A percentile compares a stretch with the other conserved stretches of the same genome.
These are phyloP conservation scores for Recurvirostra avosetta DNA, from an alignment of 2,113 vertebrate genomes.

Conservation along the genomic window DNA sequence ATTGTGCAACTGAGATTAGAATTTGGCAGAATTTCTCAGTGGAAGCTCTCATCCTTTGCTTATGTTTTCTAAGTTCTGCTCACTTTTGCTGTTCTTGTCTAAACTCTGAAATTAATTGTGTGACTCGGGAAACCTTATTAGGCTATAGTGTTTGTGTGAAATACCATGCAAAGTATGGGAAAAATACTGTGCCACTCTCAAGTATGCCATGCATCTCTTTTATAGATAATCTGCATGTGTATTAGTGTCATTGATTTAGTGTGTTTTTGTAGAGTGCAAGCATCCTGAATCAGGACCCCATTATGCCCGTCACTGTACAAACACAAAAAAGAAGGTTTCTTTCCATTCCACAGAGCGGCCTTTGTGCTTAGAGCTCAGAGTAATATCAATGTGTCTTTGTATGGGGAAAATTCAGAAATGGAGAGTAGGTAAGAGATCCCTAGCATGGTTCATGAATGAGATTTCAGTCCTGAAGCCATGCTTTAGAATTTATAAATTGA, in stretches of 20 bases:
- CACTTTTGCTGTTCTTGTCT: neutral
- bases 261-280: constrained; percentile 53
- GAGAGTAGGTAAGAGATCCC: constrained; percentile 58
- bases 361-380: constrained; percentile 60
- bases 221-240: constrained; percentile 33
- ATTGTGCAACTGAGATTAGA: neutral
- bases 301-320: constrained; percentile 61
- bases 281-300: constrained; percentile 62
- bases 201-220: neutral
- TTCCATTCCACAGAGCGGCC: constrained; percentile 55
- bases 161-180: neutral
- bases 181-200: neutral
- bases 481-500: constrained; percentile 38
- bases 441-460: constrained; percentile 30
- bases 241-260: constrained; percentile 53
- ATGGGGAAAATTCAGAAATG: constrained; percentile 55
- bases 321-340: constrained; percentile 66
- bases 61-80: neutral
- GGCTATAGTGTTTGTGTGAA: neutral
- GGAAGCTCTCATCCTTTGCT: neutral
- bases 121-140: neutral
- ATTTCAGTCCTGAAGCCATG: constrained; percentile 42
- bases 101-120: neutral
- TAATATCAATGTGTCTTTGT: constrained; percentile 67
- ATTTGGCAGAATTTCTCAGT: constrained; percentile 7